These are phyloP conservation scores for Iphiclides podalirius DNA, from an alignment of 2,888 invertebrate genomes.

Conservation along the genomic window DNA sequence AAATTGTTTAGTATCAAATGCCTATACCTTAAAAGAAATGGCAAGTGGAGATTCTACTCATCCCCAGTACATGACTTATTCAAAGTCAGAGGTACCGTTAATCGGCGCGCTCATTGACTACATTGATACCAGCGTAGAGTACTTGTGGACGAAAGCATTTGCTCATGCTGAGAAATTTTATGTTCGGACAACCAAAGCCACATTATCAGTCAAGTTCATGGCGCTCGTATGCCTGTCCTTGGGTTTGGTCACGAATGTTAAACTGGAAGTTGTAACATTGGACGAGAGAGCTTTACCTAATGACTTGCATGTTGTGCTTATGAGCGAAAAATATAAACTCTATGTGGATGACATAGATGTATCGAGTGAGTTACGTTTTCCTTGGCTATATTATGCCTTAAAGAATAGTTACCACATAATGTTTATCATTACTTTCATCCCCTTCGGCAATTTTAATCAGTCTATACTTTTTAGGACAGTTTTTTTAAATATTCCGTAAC, in stretches of 20 bases:
- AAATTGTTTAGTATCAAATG: background rate
- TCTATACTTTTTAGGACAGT: no score
- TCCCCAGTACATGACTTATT: conserved; percentile 54
- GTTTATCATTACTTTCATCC: no score
- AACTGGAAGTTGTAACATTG: conserved; percentile 64
- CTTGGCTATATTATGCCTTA: background rate
- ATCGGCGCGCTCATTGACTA: conserved; percentile 64
- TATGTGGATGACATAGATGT: conserved; percentile 68
- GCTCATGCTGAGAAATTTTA: conserved; percentile 50
- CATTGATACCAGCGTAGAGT: conserved; percentile 53
- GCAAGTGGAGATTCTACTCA: conserved; percentile 36
- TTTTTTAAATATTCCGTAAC: no score
- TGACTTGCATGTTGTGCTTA: conserved; percentile 62
- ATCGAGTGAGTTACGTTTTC: conserved; percentile 49
- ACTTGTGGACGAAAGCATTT: conserved; percentile 47
- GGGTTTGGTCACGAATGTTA: conserved; percentile 58
- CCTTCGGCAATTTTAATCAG: no score
- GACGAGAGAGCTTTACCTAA: conserved; percentile 51
- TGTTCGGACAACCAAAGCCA: conserved; percentile 39
- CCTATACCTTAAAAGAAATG: conserved; percentile 37
- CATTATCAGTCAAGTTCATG: conserved; percentile 53
- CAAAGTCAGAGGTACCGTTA: conserved; percentile 53
- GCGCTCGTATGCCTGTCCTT: conserved; percentile 51
- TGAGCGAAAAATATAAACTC: conserved; percentile 62
- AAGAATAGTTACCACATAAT: no score